These are phyloP conservation scores for Mastigias papua DNA, from an alignment of 30 jellyfish, hydroid and myxozoan genomes.

Conservation along the genomic window DNA sequence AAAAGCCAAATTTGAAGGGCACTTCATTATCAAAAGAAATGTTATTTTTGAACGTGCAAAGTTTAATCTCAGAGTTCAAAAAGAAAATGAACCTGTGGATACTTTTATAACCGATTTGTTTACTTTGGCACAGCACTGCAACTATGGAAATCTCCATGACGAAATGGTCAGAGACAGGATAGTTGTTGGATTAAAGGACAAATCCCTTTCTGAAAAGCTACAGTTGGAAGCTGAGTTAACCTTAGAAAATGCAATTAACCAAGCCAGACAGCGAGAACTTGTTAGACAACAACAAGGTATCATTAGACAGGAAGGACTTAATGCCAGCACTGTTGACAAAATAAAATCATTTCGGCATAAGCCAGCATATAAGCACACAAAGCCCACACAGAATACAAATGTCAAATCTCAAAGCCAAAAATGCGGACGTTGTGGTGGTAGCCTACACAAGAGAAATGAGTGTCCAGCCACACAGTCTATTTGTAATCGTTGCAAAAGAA, in stretches of 20 bases:
- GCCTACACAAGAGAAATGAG: constrained; percentile 13
- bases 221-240: constrained; percentile 49
- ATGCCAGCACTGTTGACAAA: not conserved
- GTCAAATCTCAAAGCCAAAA: not conserved
- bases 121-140: constrained; percentile 40
- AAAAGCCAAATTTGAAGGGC: constrained; percentile 16
- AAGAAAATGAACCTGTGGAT: constrained; percentile 29
- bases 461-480: constrained; percentile 42
- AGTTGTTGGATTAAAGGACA: constrained; percentile 62
- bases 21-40: constrained; percentile 8
- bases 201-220: constrained; percentile 28
- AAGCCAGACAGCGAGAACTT: constrained; percentile 42
- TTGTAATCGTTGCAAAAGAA: constrained; percentile 34
- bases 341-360: not conserved
- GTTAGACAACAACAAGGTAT: constrained; percentile 40
- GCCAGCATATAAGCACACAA: constrained; percentile 13
- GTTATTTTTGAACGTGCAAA: constrained; percentile 34
- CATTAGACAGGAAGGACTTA: not conserved
- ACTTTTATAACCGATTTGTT: constrained; percentile 42
- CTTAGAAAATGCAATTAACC: constrained; percentile 37
- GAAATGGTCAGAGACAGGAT: constrained; percentile 41
- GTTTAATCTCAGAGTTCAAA: constrained; percentile 7
- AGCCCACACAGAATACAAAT: not conserved
- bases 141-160: constrained; percentile 40
- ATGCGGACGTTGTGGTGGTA: constrained; percentile 35